Evolutionary conservation across 2,888 invertebrate species (phyloP).

Genomic region (Tipula helvola): DNA sequence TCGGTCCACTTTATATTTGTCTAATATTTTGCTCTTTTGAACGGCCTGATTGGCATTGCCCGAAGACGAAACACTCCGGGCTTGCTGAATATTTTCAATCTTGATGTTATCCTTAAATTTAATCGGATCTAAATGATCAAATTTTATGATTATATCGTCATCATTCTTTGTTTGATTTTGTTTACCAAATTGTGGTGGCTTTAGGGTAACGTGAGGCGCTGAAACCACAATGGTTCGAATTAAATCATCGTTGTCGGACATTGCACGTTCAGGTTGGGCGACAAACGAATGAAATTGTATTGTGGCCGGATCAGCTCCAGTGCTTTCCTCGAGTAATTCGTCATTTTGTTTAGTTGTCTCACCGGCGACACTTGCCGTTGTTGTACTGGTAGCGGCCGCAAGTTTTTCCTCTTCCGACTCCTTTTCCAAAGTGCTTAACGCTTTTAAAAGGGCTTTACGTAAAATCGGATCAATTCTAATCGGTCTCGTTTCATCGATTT

Average conservation of each 20-base stretch:
- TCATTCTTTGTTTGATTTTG: constrained; percentile 26
- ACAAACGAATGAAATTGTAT: constrained; percentile 47
- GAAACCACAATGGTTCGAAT: constrained; percentile 35
- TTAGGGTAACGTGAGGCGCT: constrained; percentile 12
- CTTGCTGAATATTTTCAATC: constrained; percentile 30
- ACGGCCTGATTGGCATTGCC: constrained; percentile 22
- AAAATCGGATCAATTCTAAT: constrained; percentile 48
- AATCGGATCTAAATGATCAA: constrained; percentile 36
- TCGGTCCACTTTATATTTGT: constrained; percentile 7
- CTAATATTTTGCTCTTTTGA: background rate
- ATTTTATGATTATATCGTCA: constrained; percentile 36
- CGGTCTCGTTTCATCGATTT: background rate
- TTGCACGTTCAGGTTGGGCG: constrained; percentile 26
- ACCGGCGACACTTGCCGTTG: constrained; percentile 24
- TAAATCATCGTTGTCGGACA: constrained; percentile 14
- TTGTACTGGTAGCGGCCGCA: constrained; percentile 25
- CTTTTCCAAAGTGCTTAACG: constrained; percentile 61
- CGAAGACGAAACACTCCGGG: constrained; percentile 32
- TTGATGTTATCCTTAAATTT: constrained; percentile 34
- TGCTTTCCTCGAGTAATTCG: constrained; percentile 38
- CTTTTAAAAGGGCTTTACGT: constrained; percentile 60
- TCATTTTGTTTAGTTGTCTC: constrained; percentile 21
- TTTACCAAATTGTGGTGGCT: constrained; percentile 12
- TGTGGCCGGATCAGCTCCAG: constrained; percentile 33
- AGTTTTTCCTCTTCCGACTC: constrained; percentile 36